Conservation (phyloP, 2,888 invertebrate species). For the Metellina segmentata region DNA sequence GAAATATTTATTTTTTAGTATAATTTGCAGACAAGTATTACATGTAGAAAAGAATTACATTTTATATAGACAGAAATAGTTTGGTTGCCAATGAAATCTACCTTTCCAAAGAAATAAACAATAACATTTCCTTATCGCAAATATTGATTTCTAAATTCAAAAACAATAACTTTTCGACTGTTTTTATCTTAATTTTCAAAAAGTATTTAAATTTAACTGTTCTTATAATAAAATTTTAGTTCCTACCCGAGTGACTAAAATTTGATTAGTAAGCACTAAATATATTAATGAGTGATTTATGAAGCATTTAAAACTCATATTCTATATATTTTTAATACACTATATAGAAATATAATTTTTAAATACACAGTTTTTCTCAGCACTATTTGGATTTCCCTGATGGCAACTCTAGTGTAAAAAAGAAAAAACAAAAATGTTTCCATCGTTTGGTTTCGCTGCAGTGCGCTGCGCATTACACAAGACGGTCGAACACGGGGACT, state of each 20-base stretch:
- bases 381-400: neutral
- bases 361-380: neutral
- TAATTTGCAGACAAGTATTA: too few species aligned
- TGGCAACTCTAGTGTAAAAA: conserved; percentile 52
- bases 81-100: neutral
- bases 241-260: neutral
- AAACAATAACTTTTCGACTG: neutral
- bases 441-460: conserved; percentile 75
- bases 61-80: too few species aligned
- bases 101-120: neutral
- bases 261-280: neutral
- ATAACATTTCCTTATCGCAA: neutral
- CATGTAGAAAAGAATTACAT: too few species aligned
- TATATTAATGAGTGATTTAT: neutral
- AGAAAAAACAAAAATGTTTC: conserved; percentile 65
- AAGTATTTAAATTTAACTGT: neutral
- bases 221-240: neutral
- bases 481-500: conserved; percentile 72
- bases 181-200: neutral
- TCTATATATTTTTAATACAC: neutral
- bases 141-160: neutral
- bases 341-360: neutral
- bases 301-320: neutral
- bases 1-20: conserved; percentile 4
- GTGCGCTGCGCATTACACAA: conserved; percentile 73